Evolutionary conservation across 2,797 vertebrate genomes (phyloP), one percentile per base, ranked within the genome.

Genomic region (Prionace glauca): DNA sequence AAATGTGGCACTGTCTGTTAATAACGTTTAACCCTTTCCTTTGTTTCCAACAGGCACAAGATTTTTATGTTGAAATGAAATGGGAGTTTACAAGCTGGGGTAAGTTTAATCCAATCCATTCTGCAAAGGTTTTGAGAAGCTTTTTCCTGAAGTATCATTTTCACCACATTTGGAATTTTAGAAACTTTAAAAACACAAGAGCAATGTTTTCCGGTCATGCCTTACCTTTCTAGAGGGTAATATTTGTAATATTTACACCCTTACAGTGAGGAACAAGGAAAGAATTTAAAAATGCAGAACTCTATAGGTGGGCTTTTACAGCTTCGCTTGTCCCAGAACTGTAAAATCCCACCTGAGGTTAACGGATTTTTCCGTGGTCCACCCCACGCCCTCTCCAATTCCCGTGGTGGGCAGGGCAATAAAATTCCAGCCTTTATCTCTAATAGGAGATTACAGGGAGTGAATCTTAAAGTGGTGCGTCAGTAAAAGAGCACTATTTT

Each of bases 71-170:
- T 97, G 99, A 99, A 98, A 99, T 99, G 99, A 99, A 99, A 96
- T 99, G 99, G 99, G 99, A 99, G 96, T 99, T 99, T 97, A 99
- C 99, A 50, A 99, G 99, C 97, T 99, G 99, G 99, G 99, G 99
- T 99, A 97, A 98, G 99, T 98, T 94, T 94, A 24, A 77, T 69
- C 11, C 12, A 20, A 56, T 32, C 20, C 45, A 62, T 0, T 71
- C 22, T 3, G 0, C 0, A 16, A 29, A 69, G 79, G 26, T 24
- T 87, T 60, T 24, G 79, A 91, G 94, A 41, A 14, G 0, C 41
- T 20, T 65, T 69, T 87, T 86, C n/a, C 10, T 8, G 1, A 71
- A 95, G n/a, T 77, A 32, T 20, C 26, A n/a, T 65, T 62, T 91
- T n/a, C 29, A 91, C 60, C 16, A 60, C 22, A 60, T 41, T 84